Percentiles rank a stretch among this genome's conserved stretches.
These are phyloP conservation scores for Crematogaster levior DNA, from an alignment of 2,888 invertebrate genomes.

Conservation along the genomic window DNA sequence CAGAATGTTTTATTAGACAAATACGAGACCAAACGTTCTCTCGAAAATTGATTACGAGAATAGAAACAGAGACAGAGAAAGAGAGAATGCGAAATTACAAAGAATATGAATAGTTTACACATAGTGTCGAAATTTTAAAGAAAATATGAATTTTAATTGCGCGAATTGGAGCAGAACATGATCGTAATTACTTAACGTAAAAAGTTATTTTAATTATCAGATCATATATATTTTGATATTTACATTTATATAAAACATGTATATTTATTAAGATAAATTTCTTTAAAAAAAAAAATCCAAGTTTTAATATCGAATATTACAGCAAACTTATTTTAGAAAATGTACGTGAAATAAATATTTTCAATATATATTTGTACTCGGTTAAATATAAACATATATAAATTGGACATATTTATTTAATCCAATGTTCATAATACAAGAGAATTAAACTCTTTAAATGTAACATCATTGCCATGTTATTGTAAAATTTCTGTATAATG, in stretches of 20 bases:
- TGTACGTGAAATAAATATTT: neutral
- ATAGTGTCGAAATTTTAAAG: neutral
- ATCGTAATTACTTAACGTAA: neutral
- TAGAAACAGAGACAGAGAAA: neutral
- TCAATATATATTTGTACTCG: no score
- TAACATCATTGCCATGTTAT: neutral
- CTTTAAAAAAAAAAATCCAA: neutral
- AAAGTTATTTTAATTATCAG: neutral
- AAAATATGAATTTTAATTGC: neutral
- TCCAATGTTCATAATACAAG: neutral
- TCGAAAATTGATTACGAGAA: neutral
- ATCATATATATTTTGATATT: neutral
- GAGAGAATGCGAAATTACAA: neutral
- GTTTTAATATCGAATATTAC: neutral
- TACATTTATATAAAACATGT: neutral
- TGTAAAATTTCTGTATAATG: neutral
- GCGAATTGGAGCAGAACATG: neutral
- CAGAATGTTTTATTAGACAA: constrained; percentile 1
- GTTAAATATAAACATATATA: neutral
- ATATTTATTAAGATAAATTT: no score
- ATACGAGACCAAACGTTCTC: constrained; percentile 10
- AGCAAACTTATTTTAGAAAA: neutral
- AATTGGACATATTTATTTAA: neutral
- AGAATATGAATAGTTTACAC: neutral
- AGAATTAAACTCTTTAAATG: neutral